These are phyloP conservation scores for Eristalinus aeneus DNA, from an alignment of 2,888 invertebrate species.

Conservation along the genomic window DNA sequence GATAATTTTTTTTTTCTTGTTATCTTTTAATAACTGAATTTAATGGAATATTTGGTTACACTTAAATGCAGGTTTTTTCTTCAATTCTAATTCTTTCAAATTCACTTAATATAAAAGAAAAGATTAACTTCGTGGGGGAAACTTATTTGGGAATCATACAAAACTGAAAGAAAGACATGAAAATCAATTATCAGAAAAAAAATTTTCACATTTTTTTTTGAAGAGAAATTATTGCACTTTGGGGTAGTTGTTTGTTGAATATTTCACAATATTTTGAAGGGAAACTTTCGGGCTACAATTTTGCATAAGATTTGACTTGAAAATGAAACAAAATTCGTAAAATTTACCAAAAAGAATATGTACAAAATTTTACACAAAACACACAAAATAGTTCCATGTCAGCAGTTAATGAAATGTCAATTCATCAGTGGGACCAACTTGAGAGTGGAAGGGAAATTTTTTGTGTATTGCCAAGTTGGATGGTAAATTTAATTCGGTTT, in stretches of 20 bases:
- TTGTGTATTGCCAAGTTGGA: constrained; percentile 43
- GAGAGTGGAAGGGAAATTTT: not conserved
- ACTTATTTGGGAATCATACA: constrained; percentile 48
- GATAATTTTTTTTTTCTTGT: constrained; percentile 16
- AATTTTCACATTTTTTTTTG: constrained; percentile 5
- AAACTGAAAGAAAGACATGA: constrained; percentile 45
- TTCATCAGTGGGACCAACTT: constrained; percentile 57
- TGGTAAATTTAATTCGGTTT: not conserved
- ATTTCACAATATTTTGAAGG: not conserved
- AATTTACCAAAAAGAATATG: constrained; percentile 74
- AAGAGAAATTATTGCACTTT: not conserved
- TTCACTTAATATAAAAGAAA: constrained; percentile 23
- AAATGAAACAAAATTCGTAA: not conserved
- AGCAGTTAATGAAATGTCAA: constrained; percentile 72
- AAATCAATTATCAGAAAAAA: not conserved
- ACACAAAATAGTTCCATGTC: constrained; percentile 75
- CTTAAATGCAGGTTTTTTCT: not conserved
- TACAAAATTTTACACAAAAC: constrained; percentile 73
- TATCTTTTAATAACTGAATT: constrained; percentile 4
- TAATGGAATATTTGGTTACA: not conserved
- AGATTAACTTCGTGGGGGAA: not conserved
- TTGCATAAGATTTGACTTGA: not conserved
- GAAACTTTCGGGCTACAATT: not conserved
- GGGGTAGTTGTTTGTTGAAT: not conserved
- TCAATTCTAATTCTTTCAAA: constrained; percentile 20